phyloP scores from a whole-genome alignment of 1,140 invertebrate genomes.

The Drosophila tsacasi region DNA sequence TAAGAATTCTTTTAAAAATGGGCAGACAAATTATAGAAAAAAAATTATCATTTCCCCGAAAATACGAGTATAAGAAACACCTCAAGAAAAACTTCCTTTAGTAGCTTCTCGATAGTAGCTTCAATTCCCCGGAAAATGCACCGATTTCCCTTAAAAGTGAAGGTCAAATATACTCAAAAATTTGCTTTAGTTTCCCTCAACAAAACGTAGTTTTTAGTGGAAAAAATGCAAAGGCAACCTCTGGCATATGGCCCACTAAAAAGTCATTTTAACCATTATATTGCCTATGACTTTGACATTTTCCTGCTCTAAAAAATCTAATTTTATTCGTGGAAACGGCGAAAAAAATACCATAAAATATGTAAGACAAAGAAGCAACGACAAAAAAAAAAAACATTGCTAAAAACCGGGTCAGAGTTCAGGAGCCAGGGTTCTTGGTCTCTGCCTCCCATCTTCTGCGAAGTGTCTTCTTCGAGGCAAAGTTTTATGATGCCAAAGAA shows the following conservation, averaged over 20 bases:
- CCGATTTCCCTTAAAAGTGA: conserved; percentile 12
- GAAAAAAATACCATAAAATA: conserved; percentile 60
- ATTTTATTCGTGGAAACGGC: conserved; percentile 71
- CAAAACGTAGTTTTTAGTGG: conserved; percentile 47
- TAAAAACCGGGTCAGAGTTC: conserved; percentile 57
- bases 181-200: conserved; percentile 7
- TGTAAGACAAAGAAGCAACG: conserved; percentile 26
- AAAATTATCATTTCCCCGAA: conserved; percentile 3
- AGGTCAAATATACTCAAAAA: conserved; percentile 28
- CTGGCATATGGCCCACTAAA: conserved; percentile 50
- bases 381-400: conserved; percentile 35
- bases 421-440: conserved; percentile 20
- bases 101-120: conserved; percentile 32
- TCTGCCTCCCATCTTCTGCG: conserved; percentile 21
- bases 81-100: conserved; percentile 3
- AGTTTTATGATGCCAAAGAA: conserved; percentile 57
- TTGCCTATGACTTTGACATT: conserved; percentile 50
- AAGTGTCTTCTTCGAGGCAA: conserved; percentile 40
- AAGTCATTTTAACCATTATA: conserved; percentile 52
- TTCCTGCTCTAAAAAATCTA: conserved; percentile 79
- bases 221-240: conserved; percentile 33
- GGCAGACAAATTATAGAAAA: too few relatives aligned
- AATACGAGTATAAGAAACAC: not conserved
- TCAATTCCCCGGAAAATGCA: not conserved
- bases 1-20: too few relatives aligned